These are phyloP conservation scores for Drosophila ironensis DNA, from an alignment of 1,140 invertebrate genomes.

Conservation along the genomic window DNA sequence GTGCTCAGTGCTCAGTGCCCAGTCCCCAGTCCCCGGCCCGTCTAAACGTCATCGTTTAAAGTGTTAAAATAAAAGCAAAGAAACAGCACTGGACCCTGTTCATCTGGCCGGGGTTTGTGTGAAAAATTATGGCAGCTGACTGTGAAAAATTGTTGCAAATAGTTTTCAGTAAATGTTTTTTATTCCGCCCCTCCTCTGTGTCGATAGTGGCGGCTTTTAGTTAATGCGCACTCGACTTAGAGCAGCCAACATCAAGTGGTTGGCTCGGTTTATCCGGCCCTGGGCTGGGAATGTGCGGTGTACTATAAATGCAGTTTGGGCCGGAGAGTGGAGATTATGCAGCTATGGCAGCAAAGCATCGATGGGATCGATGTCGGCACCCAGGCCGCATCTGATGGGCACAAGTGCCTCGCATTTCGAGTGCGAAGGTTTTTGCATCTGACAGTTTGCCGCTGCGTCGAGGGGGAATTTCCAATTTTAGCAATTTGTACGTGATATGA, in stretches of 20 bases:
- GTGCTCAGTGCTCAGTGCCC: not conserved
- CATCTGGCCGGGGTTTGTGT: slow-evolving; percentile 48
- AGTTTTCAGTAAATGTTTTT: slow-evolving; percentile 76
- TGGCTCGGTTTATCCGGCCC: slow-evolving; percentile 37
- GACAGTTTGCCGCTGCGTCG: slow-evolving; percentile 29
- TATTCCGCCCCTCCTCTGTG: slow-evolving; percentile 28
- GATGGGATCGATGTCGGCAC: slow-evolving; percentile 64
- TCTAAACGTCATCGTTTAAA: slow-evolving; percentile 69
- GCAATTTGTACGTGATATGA: slow-evolving; percentile 60
- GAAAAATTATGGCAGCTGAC: slow-evolving; percentile 78
- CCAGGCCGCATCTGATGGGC: slow-evolving; percentile 44
- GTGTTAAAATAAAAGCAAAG: slow-evolving; percentile 74
- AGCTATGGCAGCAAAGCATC: slow-evolving; percentile 41
- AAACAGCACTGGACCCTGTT: slow-evolving; percentile 33
- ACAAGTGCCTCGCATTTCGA: slow-evolving; percentile 50
- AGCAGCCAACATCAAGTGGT: slow-evolving; percentile 41
- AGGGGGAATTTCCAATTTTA: slow-evolving; percentile 38
- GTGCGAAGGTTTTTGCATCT: slow-evolving; percentile 32
- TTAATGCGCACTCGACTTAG: slow-evolving; percentile 55
- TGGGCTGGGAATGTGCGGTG: slow-evolving; percentile 8
- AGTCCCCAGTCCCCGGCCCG: slow-evolving; percentile 4
- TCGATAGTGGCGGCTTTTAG: slow-evolving; percentile 68
- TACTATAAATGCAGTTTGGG: slow-evolving; percentile 6
- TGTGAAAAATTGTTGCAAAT: slow-evolving; percentile 80
- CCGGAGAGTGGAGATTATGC: slow-evolving; percentile 22